Evolutionary conservation across 2,113 vertebrate genomes (phyloP), one percentile per base, ranked within the genome.

Genomic region (Symphodus melops): DNA sequence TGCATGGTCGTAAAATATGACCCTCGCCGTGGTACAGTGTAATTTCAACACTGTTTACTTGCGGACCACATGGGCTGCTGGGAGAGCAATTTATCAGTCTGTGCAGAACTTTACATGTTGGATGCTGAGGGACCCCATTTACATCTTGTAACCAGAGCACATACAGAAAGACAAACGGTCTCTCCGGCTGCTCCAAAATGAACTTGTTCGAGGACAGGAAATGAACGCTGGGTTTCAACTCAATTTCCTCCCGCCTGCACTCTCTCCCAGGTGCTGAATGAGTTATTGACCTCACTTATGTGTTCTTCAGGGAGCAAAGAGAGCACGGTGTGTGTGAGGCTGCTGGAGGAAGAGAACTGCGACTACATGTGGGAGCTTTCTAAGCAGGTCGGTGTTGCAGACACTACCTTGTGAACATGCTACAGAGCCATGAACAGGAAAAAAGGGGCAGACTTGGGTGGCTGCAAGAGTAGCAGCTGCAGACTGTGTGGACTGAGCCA

Each of bases 221-320:
- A 86, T 86, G 75, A 89, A 85, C 13, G 0, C 9, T 54, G 68
- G 59, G 74, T 75, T 72, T 80, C 46, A 11, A 72, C 56, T 83
- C 44, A 4, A 42, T 62, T 78, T 65, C 73, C 81, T 49, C 41
- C 49, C 59, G 10, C 23, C 49, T 77, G 68, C 67, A 51, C 62
- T 62, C 79, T 81, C 44, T 86, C 78, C 74, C 72, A 79, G 87
- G 85, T 88, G 89, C 37, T 64, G 82, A 91, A 88, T 85, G 72
- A 92, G 73, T 86, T 83, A 62, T 80, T 86, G 65, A 81, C 66
- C 82, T 75, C 61, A 57, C 67, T 77, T 65, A 12, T 86, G 82
- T 80, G 84, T 86, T 79, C 86, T 82, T 81, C 75, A 67, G 46
- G 63, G 49, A 71, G 65, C 21, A 48, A 5, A 60, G 70, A 68